Base-by-base conservation (phyloP, 2,113 vertebrate genomes). In the Periophthalmus modestus region DNA sequence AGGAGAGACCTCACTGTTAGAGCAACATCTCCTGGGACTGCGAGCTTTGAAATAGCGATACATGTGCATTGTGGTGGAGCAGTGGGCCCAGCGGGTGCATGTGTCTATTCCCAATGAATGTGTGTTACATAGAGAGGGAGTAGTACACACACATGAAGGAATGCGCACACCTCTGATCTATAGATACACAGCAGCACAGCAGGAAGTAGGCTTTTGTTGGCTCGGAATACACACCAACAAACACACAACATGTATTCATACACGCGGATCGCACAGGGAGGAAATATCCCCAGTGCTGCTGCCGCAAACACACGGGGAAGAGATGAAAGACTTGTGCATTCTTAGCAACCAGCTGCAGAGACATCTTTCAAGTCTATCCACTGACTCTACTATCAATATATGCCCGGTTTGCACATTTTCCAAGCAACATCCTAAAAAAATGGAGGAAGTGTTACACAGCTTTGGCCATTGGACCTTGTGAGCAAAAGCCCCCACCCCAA, bases 21-120 rank as follows among this genome's bases (percentile, higher is more conserved):
- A 89, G 87, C 80, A 85, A 72, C 71, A 80, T 88, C 87, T 85
- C 87, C 82, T 7, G 88, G 89, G 90, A 88, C 69, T 87, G 43
- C 48, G 2, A 55, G 75, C 90, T 91, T 90, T 92, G 90, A 91
- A 92, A 87, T 81, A 82, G 78, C 72, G 89, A 82, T 89, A 89
- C 87, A 89, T 87, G 59, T 74, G 81, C 75, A 78, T 83, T 86
- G 79, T 85, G 78, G 80, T 28, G 83, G 85, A 88, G 83, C 66
- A 81, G 78, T 81, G 77, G 57, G 59, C 83, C 82, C 88, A 87
- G 87, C 66, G 67, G 83, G 83, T 81, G 88, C 77, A 57, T 69
- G 78, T 81, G 87, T 84, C 84, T 85, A 80, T 74, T 86, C 75
- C 76, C 39, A 28, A 78, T 80, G 82, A 85, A 68, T 71, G 79